Conservation (phyloP, 2,888 invertebrate genomes). For the Epinotia nisella region DNA sequence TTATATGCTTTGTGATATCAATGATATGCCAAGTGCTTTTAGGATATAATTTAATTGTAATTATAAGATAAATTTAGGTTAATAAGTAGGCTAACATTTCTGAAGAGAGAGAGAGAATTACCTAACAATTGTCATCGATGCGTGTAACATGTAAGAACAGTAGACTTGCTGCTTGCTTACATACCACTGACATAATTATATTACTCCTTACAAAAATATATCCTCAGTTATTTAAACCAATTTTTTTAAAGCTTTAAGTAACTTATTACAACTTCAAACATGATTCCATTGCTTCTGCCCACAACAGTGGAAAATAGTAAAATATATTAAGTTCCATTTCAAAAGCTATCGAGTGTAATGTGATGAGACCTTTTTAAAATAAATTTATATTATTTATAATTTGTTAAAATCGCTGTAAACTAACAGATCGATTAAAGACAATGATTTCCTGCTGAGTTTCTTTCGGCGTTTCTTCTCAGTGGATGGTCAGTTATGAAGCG, state of each 20-base stretch:
- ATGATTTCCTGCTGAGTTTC: conserved; percentile 71
- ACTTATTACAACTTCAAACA: not conserved
- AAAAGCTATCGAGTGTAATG: not conserved
- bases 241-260: conserved; percentile 12
- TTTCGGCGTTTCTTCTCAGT: conserved; percentile 80
- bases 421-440: not conserved
- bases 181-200: not conserved
- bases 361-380: not conserved
- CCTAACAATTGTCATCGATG: no score
- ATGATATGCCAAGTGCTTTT: not conserved
- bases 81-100: no score
- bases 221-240: conserved; percentile 7
- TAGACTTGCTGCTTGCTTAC: not conserved
- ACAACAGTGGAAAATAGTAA: not conserved
- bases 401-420: not conserved
- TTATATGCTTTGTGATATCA: no score
- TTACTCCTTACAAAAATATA: not conserved
- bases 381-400: no score
- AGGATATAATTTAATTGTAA: not conserved
- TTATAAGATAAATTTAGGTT: not conserved
- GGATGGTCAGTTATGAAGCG: conserved; percentile 73
- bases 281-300: not conserved
- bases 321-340: not conserved
- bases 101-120: no score
- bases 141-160: not conserved